Conservation (phyloP, 2,888 invertebrate genomes). For the Diaphora mendica region DNA sequence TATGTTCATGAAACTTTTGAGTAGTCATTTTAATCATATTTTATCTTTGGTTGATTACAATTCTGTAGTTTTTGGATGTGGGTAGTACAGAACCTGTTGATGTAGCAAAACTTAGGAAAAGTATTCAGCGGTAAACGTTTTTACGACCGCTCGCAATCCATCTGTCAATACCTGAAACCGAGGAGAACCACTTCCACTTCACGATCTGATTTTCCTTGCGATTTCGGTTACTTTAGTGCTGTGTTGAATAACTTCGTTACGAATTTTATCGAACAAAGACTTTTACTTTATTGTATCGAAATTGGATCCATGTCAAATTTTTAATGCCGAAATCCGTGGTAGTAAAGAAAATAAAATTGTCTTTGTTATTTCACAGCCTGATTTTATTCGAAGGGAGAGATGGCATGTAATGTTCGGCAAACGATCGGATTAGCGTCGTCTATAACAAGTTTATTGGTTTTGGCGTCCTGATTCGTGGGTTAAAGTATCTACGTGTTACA, state of each 20-base stretch:
- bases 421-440: conserved; percentile 33
- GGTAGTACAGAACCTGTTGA: too few relatives aligned
- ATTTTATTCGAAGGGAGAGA: conserved; percentile 12
- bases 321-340: neutral
- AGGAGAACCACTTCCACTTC: too few relatives aligned
- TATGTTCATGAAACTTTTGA: neutral
- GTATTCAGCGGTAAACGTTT: too few relatives aligned
- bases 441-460: conserved; percentile 20
- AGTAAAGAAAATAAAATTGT: conserved; percentile 26
- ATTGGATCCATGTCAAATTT: neutral
- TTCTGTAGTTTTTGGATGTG: too few relatives aligned
- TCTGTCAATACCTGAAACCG: too few relatives aligned
- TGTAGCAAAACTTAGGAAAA: too few relatives aligned
- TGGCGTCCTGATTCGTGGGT: neutral
- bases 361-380: conserved; percentile 32
- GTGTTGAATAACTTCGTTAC: neutral
- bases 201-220: too few relatives aligned
- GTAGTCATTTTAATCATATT: neutral
- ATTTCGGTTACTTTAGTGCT: too few relatives aligned
- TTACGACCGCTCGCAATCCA: too few relatives aligned
- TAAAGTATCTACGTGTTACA: conserved; percentile 12
- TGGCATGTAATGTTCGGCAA: conserved; percentile 32
- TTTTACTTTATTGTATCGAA: neutral
- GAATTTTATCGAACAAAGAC: neutral
- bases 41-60: neutral